Percentiles rank a stretch among this genome's conserved stretches.
phyloP scores from a whole-genome alignment of 2,888 invertebrate species.

The Aelia acuminata region DNA sequence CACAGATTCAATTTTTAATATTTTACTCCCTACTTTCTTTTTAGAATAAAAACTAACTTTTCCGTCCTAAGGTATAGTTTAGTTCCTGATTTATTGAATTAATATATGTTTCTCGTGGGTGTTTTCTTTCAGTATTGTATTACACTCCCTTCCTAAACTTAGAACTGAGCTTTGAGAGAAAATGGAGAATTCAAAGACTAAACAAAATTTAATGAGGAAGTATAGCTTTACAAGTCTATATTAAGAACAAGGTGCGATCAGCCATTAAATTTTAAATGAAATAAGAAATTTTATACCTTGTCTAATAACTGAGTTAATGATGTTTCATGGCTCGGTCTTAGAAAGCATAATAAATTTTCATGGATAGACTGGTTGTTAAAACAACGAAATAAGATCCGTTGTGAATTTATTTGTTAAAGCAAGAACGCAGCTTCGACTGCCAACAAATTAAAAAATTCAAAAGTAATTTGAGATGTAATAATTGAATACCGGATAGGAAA shows the following conservation, averaged over 20 bases:
- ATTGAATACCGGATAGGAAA: no score
- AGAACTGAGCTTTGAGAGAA: neutral
- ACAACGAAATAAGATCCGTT: neutral
- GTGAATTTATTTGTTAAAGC: no score
- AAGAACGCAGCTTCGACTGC: no score
- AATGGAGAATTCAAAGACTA: neutral
- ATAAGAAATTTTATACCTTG: neutral
- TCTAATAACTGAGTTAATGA: neutral
- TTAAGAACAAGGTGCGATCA: neutral
- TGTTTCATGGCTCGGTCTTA: neutral
- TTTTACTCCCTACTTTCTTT: no score
- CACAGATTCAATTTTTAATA: no score
- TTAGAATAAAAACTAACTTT: no score
- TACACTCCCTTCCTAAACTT: neutral
- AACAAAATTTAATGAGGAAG: slow-evolving; percentile 6
- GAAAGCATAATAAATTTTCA: neutral
- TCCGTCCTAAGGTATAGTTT: no score
- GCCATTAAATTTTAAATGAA: neutral
- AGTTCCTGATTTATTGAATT: no score
- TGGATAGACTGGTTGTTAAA: neutral
- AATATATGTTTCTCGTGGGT: no score
- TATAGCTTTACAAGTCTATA: neutral
- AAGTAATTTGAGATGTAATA: no score
- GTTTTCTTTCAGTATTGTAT: no score
- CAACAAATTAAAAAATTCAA: no score